Evolutionary conservation across 1,140 invertebrate species (phyloP).

Genomic region (Amyelois transitella): DNA sequence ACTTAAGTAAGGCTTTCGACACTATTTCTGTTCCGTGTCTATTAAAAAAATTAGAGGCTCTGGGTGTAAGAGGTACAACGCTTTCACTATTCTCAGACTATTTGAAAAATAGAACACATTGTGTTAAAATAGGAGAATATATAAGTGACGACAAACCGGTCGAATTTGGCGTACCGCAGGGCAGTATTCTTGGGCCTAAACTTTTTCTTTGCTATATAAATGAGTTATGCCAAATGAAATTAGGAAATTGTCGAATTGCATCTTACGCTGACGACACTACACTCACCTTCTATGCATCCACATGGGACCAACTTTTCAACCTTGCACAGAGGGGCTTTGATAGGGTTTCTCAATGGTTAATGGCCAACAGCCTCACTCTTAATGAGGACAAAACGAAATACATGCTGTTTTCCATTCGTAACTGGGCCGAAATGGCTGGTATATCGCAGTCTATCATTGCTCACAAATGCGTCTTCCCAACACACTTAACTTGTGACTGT

Average conservation of each 20-base stretch:
- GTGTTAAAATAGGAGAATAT: too few relatives aligned
- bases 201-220: not conserved
- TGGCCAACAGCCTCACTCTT: not conserved
- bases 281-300: not conserved
- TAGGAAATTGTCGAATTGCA: not conserved
- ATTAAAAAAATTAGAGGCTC: not conserved
- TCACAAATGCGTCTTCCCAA: not conserved
- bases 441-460: not conserved
- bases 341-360: not conserved
- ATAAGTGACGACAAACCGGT: too few relatives aligned
- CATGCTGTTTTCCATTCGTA: not conserved
- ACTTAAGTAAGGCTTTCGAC: too few relatives aligned
- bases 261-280: constrained; percentile 4
- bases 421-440: not conserved
- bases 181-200: not conserved
- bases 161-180: constrained; percentile 1
- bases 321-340: not conserved
- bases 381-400: not conserved
- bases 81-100: too few relatives aligned
- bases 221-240: not conserved
- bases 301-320: not conserved
- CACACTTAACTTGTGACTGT: not conserved
- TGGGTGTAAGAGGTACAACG: too few relatives aligned
- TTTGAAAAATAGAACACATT: too few relatives aligned
- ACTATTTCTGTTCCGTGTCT: too few relatives aligned